Conservation (phyloP, 1,140 invertebrate species). For the Drosophila arizonae region DNA sequence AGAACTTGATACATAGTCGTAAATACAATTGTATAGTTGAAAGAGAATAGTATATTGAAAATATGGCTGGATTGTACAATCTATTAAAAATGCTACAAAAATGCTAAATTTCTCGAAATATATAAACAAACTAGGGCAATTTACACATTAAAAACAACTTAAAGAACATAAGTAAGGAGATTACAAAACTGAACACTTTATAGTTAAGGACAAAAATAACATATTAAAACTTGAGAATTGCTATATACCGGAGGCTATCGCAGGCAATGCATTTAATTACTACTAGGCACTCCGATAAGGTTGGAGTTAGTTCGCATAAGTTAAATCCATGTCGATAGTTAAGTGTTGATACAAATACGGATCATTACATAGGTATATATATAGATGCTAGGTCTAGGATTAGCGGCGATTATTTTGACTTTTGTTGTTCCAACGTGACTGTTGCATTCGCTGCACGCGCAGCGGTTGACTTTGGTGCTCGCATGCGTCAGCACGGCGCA, state of each 20-base stretch:
- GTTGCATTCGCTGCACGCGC: conserved; percentile 34
- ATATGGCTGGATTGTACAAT: conserved; percentile 13
- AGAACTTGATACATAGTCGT: conserved; percentile 32
- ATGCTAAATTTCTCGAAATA: background rate
- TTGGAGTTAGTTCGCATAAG: background rate
- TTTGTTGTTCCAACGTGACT: conserved; percentile 40
- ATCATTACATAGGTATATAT: background rate
- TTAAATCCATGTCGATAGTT: background rate
- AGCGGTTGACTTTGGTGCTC: conserved; percentile 50
- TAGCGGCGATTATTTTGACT: conserved; percentile 41
- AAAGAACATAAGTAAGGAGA: conserved; percentile 2
- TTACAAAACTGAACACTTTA: conserved; percentile 3
- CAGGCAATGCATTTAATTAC: background rate
- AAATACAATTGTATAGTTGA: conserved; percentile 19
- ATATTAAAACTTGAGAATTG: conserved; percentile 11
- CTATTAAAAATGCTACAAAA: conserved; percentile 15
- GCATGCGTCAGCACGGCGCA: conserved; percentile 87
- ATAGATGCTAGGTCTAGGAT: background rate
- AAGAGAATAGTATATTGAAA: conserved; percentile 13
- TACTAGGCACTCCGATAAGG: background rate
- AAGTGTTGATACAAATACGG: conserved; percentile 8
- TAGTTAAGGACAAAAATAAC: conserved; percentile 3
- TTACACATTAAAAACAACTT: conserved; percentile 18
- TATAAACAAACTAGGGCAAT: conserved; percentile 6
- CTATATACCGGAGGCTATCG: background rate